Percentiles rank a stretch among this genome's conserved stretches.
These are phyloP conservation scores for Platycnemis pennipes DNA, from an alignment of 2,888 invertebrate species.

Conservation along the genomic window DNA sequence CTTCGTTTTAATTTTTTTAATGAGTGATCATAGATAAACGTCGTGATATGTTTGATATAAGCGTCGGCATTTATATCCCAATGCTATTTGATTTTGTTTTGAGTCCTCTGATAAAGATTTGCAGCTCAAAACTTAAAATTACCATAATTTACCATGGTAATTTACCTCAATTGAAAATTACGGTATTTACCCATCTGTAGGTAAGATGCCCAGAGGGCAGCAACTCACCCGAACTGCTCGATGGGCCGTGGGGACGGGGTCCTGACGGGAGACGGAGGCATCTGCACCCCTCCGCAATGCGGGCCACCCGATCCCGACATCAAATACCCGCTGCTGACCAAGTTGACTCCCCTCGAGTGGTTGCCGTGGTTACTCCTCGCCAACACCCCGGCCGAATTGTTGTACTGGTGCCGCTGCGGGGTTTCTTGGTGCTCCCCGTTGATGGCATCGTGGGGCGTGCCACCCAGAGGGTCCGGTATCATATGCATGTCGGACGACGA, in stretches of 20 bases:
- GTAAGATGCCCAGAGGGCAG: too few relatives aligned
- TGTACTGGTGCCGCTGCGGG: neutral
- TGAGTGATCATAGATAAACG: too few relatives aligned
- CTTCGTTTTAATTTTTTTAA: too few relatives aligned
- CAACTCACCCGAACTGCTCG: conserved; percentile 75
- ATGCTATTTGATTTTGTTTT: too few relatives aligned
- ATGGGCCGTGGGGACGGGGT: conserved; percentile 79
- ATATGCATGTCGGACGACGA: neutral
- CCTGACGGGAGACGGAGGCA: conserved; percentile 87
- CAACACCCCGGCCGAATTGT: neutral
- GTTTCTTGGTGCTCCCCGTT: conserved; percentile 1
- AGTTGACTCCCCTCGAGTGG: conserved; percentile 83
- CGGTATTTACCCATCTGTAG: too few relatives aligned
- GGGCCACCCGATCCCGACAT: conserved; percentile 81
- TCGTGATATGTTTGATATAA: too few relatives aligned
- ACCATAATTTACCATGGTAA: too few relatives aligned
- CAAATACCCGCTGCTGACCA: conserved; percentile 85
- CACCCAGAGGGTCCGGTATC: neutral
- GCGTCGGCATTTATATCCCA: too few relatives aligned
- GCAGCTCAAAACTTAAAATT: too few relatives aligned
- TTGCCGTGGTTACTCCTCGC: conserved; percentile 68
- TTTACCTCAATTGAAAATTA: too few relatives aligned
- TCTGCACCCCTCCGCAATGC: conserved; percentile 79
- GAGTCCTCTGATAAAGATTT: too few relatives aligned
- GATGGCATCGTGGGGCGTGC: neutral